Conservation (phyloP, 2,797 vertebrate genomes). For the Dromococcyx pavoninus region DNA sequence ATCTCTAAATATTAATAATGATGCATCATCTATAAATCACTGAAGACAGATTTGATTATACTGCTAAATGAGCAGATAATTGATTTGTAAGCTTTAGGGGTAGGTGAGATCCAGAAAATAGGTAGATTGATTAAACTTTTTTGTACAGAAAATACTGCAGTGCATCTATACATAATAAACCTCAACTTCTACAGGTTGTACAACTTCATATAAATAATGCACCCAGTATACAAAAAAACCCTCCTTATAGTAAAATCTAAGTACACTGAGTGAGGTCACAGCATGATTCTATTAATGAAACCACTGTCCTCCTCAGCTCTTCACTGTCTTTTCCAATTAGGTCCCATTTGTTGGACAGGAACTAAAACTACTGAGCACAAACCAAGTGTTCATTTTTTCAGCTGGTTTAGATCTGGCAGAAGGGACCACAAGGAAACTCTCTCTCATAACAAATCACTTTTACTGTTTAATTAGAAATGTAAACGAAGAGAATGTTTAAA, state of each 20-base stretch:
- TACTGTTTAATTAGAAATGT: background rate
- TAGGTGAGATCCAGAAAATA: background rate
- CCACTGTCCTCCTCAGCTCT: background rate
- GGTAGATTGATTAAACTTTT: accelerated
- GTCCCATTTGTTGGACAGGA: background rate
- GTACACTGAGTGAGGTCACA: background rate
- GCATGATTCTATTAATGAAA: background rate
- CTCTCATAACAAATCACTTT: background rate
- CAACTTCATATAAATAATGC: no score
- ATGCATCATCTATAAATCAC: constrained; percentile 45
- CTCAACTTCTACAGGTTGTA: background rate
- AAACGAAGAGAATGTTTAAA: background rate
- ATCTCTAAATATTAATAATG: constrained; percentile 40
- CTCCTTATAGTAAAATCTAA: background rate
- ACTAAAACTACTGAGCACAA: background rate
- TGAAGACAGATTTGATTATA: background rate
- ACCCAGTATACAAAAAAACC: background rate
- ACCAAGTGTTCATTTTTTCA: background rate
- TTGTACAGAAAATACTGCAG: background rate
- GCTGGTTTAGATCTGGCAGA: background rate
- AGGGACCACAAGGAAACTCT: background rate
- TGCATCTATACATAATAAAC: background rate
- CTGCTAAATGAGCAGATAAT: constrained; percentile 11
- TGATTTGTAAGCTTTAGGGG: background rate
- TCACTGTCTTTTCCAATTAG: background rate